Percentiles rank a stretch among this genome's conserved stretches.
Conservation (phyloP, 2,797 vertebrate genomes). For the Characodon lateralis region DNA sequence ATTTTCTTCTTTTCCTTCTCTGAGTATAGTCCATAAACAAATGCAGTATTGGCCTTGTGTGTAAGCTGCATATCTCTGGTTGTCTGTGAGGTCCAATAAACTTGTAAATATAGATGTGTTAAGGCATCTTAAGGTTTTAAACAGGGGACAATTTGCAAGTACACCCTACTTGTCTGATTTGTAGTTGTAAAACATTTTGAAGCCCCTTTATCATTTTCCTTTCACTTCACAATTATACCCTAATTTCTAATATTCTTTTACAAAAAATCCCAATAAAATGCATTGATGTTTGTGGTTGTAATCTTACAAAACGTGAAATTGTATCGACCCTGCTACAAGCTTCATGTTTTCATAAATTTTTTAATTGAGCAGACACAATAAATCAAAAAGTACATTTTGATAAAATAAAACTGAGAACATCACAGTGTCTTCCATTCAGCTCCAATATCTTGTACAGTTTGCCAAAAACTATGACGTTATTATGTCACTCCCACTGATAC, state of each 20-base stretch:
- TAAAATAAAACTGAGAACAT: no score
- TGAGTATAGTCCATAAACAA: no score
- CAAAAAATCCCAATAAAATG: background rate
- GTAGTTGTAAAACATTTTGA: background rate
- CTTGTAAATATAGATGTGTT: background rate
- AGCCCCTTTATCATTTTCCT: background rate
- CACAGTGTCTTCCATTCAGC: no score
- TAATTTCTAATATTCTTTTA: background rate
- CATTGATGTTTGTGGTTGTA: background rate
- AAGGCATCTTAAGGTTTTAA: background rate
- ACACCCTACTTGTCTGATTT: background rate
- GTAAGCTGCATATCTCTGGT: background rate
- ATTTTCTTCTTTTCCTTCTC: no score
- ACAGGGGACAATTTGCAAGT: background rate
- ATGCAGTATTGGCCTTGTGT: no score
- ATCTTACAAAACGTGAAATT: background rate
- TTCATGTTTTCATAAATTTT: background rate
- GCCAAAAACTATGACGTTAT: no score
- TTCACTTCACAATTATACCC: background rate
- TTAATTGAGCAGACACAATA: no score
- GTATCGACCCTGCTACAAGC: background rate
- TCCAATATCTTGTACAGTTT: no score
- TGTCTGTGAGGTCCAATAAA: background rate
- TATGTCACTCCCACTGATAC: no score
- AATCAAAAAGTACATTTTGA: no score